Percentiles rank a stretch among this genome's conserved stretches.
These are phyloP conservation scores for Lamellibrachia satsuma DNA, from an alignment of 2,888 invertebrate genomes.

Conservation along the genomic window DNA sequence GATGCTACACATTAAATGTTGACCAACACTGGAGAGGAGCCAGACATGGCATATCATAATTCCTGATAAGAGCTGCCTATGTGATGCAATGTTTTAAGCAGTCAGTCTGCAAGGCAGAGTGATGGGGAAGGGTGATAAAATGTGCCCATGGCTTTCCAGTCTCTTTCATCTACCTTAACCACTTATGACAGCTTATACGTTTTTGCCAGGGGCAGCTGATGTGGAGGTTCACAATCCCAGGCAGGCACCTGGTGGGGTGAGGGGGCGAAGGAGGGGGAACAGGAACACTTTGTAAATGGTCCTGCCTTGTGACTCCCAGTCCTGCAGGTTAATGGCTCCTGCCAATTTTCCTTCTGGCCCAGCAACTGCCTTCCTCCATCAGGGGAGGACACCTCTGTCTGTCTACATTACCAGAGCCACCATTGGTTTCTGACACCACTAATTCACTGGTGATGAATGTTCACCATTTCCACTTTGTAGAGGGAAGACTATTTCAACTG, in stretches of 20 bases:
- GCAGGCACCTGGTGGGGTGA: not conserved
- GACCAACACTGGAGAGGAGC: not conserved
- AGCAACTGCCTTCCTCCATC: not conserved
- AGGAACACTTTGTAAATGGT: not conserved
- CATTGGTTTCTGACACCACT: constrained; percentile 3
- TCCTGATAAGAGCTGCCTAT: not conserved
- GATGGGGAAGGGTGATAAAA: not conserved
- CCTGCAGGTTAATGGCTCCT: not conserved
- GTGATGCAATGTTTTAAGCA: constrained; percentile 11
- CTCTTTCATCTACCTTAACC: not conserved
- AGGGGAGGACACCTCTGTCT: not conserved
- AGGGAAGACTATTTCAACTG: not conserved
- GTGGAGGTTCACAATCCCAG: not conserved
- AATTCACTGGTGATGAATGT: not conserved
- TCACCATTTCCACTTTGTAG: constrained; percentile 5
- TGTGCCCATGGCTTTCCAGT: not conserved
- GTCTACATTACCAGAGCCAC: not conserved
- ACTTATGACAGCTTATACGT: constrained; percentile 4
- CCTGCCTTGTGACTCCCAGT: not conserved
- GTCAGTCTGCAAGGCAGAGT: not conserved
- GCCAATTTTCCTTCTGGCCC: not conserved
- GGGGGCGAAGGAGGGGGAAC: not conserved
- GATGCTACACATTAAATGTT: not conserved
- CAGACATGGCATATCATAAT: not conserved
- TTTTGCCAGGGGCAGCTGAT: not conserved